These are phyloP conservation scores for Pseudochirops cupreus DNA, from an alignment of 2,797 vertebrate genomes.

Conservation along the genomic window DNA sequence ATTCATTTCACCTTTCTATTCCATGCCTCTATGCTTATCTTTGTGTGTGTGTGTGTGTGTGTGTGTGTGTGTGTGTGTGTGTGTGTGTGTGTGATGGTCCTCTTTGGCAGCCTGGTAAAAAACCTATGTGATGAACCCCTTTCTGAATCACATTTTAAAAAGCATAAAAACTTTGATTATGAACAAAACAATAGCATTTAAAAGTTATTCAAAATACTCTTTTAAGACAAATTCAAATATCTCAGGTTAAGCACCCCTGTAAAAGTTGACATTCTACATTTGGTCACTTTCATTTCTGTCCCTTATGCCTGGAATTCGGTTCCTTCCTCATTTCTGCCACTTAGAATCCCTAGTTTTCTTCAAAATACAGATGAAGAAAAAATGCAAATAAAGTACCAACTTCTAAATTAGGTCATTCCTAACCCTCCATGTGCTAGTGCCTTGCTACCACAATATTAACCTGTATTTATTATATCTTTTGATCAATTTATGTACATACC, in stretches of 20 bases:
- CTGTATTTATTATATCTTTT: neutral
- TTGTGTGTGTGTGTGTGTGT: no score
- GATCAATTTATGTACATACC: neutral
- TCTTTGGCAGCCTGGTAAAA: neutral
- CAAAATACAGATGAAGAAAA: neutral
- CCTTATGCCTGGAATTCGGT: neutral
- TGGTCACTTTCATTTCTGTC: neutral
- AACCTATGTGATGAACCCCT: neutral
- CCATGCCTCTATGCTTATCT: neutral
- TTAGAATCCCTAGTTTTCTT: neutral
- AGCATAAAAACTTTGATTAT: neutral
- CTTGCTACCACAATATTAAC: neutral
- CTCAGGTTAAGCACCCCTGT: no score
- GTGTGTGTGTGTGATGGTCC: no score
- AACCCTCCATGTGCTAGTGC: neutral
- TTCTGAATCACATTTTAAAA: neutral
- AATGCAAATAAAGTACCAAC: neutral
- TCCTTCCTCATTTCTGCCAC: neutral
- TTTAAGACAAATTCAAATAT: neutral
- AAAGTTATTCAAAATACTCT: neutral
- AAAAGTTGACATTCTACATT: neutral
- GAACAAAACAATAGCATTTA: neutral
- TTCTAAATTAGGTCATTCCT: neutral
- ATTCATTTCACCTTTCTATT: neutral
- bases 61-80: no score